Percentiles rank a stretch among this genome's conserved stretches.
Conservation (phyloP, 2,888 invertebrate species). For the Tinea semifulvella region DNA sequence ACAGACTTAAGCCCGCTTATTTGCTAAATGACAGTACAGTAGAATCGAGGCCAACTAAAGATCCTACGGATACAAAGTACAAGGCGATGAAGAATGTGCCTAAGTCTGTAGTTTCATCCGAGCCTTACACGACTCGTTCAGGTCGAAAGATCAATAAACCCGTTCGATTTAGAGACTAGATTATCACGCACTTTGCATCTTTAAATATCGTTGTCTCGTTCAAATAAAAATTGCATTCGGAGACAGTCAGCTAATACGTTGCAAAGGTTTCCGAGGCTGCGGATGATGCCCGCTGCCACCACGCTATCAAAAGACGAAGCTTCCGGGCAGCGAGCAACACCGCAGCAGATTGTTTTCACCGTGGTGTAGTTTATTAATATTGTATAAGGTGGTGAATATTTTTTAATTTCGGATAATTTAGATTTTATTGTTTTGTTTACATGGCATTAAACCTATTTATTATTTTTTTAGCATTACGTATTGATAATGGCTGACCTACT, state of each 20-base stretch:
- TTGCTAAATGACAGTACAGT: conserved; percentile 13
- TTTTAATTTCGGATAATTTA: no score
- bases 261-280: background rate
- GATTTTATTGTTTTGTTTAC: background rate
- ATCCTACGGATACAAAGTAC: background rate
- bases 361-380: background rate
- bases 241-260: background rate
- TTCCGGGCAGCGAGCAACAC: background rate
- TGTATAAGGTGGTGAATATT: background rate
- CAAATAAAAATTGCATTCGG: background rate
- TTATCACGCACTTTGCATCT: no score
- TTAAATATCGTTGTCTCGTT: no score
- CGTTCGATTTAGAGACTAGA: background rate
- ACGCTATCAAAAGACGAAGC: background rate
- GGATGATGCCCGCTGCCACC: background rate
- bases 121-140: background rate
- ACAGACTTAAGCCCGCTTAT: conserved; percentile 19
- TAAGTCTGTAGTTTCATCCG: background rate
- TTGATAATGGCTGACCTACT: background rate
- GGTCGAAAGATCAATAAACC: background rate
- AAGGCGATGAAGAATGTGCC: background rate
- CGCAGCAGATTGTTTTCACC: background rate
- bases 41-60: background rate
- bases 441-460: background rate
- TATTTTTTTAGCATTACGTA: background rate